Conservation (phyloP, 2,888 invertebrate genomes). For the Horisme vitalbata region DNA sequence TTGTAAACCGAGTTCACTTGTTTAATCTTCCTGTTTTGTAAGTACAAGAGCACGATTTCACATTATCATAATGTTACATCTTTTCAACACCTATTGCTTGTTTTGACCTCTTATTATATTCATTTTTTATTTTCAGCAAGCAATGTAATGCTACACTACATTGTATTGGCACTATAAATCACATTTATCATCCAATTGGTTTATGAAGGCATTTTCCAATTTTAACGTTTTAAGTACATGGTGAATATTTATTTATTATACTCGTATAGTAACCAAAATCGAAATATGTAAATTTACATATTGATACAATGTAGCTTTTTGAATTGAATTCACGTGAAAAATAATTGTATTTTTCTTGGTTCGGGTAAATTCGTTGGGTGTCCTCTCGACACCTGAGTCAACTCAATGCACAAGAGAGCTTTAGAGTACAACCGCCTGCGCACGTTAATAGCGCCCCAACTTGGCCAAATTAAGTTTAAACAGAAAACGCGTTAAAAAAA, state of each 20-base stretch:
- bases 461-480: too few relatives aligned
- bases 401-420: too few relatives aligned
- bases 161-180: conserved; percentile 15
- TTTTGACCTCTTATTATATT: background rate
- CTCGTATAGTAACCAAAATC: background rate
- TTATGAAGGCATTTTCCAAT: conserved; percentile 12
- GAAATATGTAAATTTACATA: background rate
- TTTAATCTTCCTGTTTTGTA: conserved; percentile 4
- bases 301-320: background rate
- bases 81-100: conserved; percentile 12
- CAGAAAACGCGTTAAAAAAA: too few relatives aligned
- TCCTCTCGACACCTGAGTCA: too few relatives aligned
- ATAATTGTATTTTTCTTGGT: too few relatives aligned
- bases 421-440: too few relatives aligned
- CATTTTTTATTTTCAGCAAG: background rate
- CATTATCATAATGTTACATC: background rate
- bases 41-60: background rate
- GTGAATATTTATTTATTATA: conserved; percentile 6
- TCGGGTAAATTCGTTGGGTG: too few relatives aligned
- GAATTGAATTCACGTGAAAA: too few relatives aligned
- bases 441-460: too few relatives aligned
- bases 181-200: conserved; percentile 7
- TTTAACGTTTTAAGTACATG: conserved; percentile 3
- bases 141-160: conserved; percentile 13
- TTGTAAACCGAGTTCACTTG: background rate